phyloP scores from a whole-genome alignment of 2,113 vertebrate species.

The Oreochromis aureus region DNA sequence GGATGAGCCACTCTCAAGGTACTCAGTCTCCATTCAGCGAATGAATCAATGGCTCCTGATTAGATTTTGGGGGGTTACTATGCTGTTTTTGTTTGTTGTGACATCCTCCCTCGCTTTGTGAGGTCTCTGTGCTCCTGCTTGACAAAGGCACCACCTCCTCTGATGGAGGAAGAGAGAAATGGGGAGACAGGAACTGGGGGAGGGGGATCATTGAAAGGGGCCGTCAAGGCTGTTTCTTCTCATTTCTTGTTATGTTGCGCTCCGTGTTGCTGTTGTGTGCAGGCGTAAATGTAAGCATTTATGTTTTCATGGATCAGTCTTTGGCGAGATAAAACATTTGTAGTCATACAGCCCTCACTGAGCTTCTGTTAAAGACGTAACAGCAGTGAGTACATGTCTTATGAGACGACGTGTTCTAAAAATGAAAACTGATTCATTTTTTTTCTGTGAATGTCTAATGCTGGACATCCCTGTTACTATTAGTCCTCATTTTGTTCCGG shows the following conservation, averaged over 20 bases:
- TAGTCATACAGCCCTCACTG: neutral
- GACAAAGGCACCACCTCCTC: constrained; percentile 87
- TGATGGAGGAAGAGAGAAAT: constrained; percentile 74
- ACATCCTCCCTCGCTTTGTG: constrained; percentile 89
- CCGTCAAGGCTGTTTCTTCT: constrained; percentile 79
- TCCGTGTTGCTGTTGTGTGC: neutral
- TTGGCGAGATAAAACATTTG: neutral
- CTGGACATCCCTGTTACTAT: neutral
- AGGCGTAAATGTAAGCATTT: constrained; percentile 3
- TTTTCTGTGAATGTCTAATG: neutral
- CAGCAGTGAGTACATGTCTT: neutral
- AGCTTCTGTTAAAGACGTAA: constrained; percentile 6
- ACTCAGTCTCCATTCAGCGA: constrained; percentile 81
- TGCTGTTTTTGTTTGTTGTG: constrained; percentile 74
- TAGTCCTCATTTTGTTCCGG: neutral
- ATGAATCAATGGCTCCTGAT: constrained; percentile 92
- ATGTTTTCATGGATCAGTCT: neutral
- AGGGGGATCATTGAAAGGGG: constrained; percentile 80
- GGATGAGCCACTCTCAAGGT: constrained; percentile 66
- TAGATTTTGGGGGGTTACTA: constrained; percentile 81
- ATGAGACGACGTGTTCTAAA: neutral
- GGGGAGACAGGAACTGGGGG: constrained; percentile 72
- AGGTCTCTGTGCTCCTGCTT: constrained; percentile 87
- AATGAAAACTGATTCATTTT: constrained; percentile 16
- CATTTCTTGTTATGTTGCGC: constrained; percentile 13